These are phyloP conservation scores for Caenorhabditis inopinata DNA, from an alignment of 1,140 invertebrate species.

Conservation along the genomic window DNA sequence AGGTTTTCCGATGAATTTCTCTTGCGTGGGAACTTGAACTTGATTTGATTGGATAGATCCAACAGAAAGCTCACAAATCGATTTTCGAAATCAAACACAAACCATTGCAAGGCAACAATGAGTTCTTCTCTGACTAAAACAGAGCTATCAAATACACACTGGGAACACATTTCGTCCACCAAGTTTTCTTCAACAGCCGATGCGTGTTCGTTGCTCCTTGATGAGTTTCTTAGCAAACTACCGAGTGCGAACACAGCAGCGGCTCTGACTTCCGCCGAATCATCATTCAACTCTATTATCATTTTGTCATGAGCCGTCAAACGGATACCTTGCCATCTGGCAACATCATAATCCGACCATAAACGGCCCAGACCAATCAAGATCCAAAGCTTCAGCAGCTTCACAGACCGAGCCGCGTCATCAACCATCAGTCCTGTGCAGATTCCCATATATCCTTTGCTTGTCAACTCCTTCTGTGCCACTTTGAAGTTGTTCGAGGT, in stretches of 20 bases:
- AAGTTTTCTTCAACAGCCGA: conserved; percentile 58
- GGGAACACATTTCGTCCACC: conserved; percentile 58
- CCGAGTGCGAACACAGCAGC: conserved; percentile 64
- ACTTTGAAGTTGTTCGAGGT: conserved; percentile 62
- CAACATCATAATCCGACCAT: conserved; percentile 88
- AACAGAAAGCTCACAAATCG: conserved; percentile 53
- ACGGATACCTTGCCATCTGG: conserved; percentile 90
- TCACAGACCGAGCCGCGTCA: conserved; percentile 22
- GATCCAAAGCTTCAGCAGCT: conserved; percentile 82
- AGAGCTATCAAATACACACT: conserved; percentile 63
- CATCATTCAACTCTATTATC: conserved; percentile 52
- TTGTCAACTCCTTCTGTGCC: conserved; percentile 61
- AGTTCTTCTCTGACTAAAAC: conserved; percentile 60
- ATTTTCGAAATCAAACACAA: conserved; percentile 60
- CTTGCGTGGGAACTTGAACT: neutral
- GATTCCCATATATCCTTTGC: conserved; percentile 58
- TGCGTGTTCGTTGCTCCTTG: conserved; percentile 58
- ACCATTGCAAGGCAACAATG: conserved; percentile 62
- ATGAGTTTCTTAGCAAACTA: conserved; percentile 61
- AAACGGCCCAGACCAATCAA: conserved; percentile 87
- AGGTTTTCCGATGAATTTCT: neutral
- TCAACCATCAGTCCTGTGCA: conserved; percentile 60
- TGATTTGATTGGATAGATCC: conserved; percentile 52
- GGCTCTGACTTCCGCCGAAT: conserved; percentile 62
- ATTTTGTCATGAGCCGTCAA: conserved; percentile 83